phyloP scores from a whole-genome alignment of 2,797 vertebrate species.

The Dallia pectoralis region DNA sequence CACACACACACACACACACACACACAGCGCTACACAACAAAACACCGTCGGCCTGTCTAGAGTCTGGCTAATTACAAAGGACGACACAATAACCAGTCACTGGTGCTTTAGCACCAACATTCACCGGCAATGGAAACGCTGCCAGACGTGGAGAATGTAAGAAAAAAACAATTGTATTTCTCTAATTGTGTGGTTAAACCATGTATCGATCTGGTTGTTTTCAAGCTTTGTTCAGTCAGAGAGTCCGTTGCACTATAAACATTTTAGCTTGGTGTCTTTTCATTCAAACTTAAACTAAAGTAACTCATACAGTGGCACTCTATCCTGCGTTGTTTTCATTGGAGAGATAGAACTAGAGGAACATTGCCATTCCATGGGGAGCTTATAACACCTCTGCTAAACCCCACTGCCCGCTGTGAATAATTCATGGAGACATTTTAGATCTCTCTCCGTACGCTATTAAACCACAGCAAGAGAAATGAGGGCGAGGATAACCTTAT shows the following conservation, averaged over 20 bases:
- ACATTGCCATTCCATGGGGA: slow-evolving; percentile 50
- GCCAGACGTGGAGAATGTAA: background rate
- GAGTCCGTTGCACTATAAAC: background rate
- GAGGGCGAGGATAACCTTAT: slow-evolving; percentile 22
- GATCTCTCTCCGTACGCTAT: slow-evolving; percentile 80
- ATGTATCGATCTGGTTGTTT: background rate
- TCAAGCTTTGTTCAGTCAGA: background rate
- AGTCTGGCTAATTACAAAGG: background rate
- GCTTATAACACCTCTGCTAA: slow-evolving; percentile 59
- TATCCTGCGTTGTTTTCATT: background rate
- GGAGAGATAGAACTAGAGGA: slow-evolving; percentile 22
- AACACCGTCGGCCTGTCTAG: background rate
- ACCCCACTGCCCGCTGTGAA: slow-evolving; percentile 73
- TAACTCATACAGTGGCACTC: background rate
- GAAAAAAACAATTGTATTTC: background rate
- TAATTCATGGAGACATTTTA: slow-evolving; percentile 89
- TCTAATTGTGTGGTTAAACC: background rate
- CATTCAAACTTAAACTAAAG: background rate
- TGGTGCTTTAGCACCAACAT: background rate
- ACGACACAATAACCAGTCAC: background rate
- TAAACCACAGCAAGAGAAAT: slow-evolving; percentile 68
- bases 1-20: background rate
- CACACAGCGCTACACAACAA: background rate
- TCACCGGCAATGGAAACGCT: background rate
- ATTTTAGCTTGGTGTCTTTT: background rate